Base-by-base conservation (phyloP, 2,113 vertebrate species). In the Nyctibius bracteatus region DNA sequence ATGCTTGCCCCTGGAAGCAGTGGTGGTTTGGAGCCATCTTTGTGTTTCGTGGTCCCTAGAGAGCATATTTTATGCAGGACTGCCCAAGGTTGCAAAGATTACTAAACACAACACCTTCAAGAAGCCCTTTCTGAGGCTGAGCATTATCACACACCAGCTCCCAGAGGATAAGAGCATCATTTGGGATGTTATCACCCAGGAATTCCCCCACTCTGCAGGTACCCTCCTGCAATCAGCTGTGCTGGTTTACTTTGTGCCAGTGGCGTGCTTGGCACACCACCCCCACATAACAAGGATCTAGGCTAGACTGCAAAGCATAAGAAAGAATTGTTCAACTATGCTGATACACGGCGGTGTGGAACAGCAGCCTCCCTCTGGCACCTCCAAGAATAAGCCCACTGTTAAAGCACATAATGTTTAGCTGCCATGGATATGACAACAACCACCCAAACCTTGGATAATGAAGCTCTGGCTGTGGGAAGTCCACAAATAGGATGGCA, bases 311-410 rank as follows among this genome's bases (percentile, higher is more conserved):
- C 33, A 75, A 46, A 81, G n/a, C 37, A n/a, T 16, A 10, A 58
- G 62, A 70, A 39, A 8, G 37, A 55, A 33, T 44, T 57, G 31
- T 77, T 81, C 41, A 27, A 8, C 83, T 73, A 4, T 1, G 2
- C 18, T 31, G 35, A 23, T 58, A 79, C 21, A 3, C 2, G 19
- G 31, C 3, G 6, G 22, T 8, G 5, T 51, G 28, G 18, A 74
- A 57, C 20, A 79, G 41, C 51, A 92, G 20, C 21, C 54, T 88
- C n/a, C 44, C 30, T 43, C 71, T 75, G 66, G 52, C 58, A 63
- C 30, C 1, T 0, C 35, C 25, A n/a, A 59, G 58, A 11, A 7
- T 4, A 93, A 87, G 8, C 47, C 44, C 44, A 47, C 15, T 0
- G 0, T 72, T 67, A 63, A 43, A 91, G 6, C 15, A 44, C 4